These are phyloP conservation scores for Chironomus riparius DNA, from an alignment of 2,888 invertebrate species.

Conservation along the genomic window DNA sequence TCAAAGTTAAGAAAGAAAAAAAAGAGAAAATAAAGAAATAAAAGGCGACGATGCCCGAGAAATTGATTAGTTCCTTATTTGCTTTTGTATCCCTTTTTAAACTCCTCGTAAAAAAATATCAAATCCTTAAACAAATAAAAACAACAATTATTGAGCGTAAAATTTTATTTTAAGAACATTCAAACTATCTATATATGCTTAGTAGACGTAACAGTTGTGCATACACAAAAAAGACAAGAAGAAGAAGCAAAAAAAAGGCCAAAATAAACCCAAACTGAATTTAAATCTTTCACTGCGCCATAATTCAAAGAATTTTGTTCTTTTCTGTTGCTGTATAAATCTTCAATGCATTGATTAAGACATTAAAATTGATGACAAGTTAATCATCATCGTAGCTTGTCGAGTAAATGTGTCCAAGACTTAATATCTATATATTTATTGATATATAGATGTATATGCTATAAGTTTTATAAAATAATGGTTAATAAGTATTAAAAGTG, in stretches of 20 bases:
- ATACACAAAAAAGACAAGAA: not conserved
- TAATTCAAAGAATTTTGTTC: not conserved
- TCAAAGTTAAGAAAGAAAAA: too few relatives aligned
- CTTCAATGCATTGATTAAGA: constrained; percentile 12
- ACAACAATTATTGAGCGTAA: not conserved
- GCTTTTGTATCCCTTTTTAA: not conserved
- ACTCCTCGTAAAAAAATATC: not conserved
- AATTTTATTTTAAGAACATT: not conserved
- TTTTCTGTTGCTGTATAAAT: too few relatives aligned
- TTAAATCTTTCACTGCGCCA: too few relatives aligned
- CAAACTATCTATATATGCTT: not conserved
- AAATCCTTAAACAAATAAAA: not conserved
- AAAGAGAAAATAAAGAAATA: too few relatives aligned
- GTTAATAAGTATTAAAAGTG: constrained; percentile 24
- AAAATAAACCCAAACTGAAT: too few relatives aligned
- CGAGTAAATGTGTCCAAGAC: not conserved
- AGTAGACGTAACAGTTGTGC: not conserved
- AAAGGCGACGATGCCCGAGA: not conserved
- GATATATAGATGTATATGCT: not conserved
- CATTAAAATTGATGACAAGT: constrained; percentile 25
- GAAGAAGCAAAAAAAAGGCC: not conserved
- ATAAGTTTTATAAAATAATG: constrained; percentile 5
- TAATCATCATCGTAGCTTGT: constrained; percentile 20
- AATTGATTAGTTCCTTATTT: not conserved
- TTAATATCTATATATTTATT: not conserved